A percentile compares a stretch with the other conserved stretches of the same genome.
phyloP scores from a whole-genome alignment of 1,140 invertebrate genomes.

The Bombus cullumanus region DNA sequence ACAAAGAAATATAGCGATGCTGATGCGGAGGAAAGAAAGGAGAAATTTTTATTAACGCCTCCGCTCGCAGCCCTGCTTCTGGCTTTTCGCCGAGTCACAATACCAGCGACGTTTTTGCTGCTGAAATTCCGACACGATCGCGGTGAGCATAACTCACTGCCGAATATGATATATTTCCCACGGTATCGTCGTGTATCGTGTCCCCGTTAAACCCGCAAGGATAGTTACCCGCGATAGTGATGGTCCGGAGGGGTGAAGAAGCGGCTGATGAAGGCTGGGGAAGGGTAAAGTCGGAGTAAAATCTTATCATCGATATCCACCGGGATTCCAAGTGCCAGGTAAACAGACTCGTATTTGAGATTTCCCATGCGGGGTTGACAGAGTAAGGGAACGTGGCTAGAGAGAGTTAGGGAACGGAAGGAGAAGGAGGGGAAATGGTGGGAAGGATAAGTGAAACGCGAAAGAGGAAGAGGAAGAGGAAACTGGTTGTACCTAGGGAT shows the following conservation, averaged over 20 bases:
- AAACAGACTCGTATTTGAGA: slow-evolving; percentile 76
- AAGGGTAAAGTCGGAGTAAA: slow-evolving; percentile 52
- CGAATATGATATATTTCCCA: slow-evolving; percentile 3
- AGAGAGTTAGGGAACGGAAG: slow-evolving; percentile 1
- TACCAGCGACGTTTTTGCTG: slow-evolving; percentile 12
- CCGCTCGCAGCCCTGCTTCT: not conserved
- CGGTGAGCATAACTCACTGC: not conserved
- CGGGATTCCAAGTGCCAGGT: slow-evolving; percentile 71
- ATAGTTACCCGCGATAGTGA: slow-evolving; percentile 46
- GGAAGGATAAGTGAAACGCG: slow-evolving; percentile 4
- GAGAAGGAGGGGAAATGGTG: not conserved
- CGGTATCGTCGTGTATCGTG: not conserved
- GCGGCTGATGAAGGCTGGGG: not conserved
- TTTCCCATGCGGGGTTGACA: slow-evolving; percentile 74
- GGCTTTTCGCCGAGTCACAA: slow-evolving; percentile 28
- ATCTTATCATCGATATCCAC: slow-evolving; percentile 72
- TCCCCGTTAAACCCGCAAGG: slow-evolving; percentile 22
- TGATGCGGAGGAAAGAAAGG: not conserved
- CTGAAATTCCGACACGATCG: not conserved
- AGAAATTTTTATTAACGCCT: slow-evolving; percentile 32
- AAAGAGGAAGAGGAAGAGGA: not conserved
- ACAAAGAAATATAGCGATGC: not conserved
- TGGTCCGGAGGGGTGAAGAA: slow-evolving; percentile 25
- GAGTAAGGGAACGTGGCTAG: slow-evolving; percentile 12
- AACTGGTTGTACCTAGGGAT: not conserved